Conservation (phyloP, 2,797 vertebrate species). For the Podargus strigoides region DNA sequence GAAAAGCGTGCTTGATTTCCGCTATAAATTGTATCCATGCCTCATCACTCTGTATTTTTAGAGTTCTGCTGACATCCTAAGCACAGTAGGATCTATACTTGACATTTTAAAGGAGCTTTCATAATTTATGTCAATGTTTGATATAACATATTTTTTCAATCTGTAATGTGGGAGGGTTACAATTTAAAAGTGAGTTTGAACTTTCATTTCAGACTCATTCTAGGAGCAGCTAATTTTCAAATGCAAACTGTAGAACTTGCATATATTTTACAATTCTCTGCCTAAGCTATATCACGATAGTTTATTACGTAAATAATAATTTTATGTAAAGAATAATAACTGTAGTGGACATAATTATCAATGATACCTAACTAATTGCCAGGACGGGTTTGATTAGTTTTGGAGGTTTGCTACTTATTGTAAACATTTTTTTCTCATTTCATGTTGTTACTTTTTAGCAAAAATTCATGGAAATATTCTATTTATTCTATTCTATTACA, state of each 20-base stretch:
- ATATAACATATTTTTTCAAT: constrained; percentile 49
- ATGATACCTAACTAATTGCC: not conserved
- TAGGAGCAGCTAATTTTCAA: not conserved
- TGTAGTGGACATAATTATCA: constrained; percentile 11
- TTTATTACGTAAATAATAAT: not conserved
- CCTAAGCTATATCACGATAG: not conserved
- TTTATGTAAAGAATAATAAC: not conserved
- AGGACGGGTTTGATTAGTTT: not conserved
- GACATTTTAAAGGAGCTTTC: constrained; percentile 35
- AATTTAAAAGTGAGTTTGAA: constrained; percentile 6
- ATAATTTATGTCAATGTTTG: constrained; percentile 53
- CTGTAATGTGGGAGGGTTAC: not conserved
- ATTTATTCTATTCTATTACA: not conserved
- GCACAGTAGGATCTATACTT: constrained; percentile 44
- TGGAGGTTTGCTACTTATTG: not conserved
- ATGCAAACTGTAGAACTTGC: not conserved
- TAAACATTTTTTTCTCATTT: constrained; percentile 18
- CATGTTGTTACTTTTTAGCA: constrained; percentile 15
- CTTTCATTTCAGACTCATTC: not conserved
- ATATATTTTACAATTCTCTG: not conserved
- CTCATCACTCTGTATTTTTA: constrained; percentile 37
- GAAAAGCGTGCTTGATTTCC: constrained; percentile 38
- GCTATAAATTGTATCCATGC: constrained; percentile 29
- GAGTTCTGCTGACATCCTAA: constrained; percentile 45
- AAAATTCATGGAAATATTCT: constrained; percentile 6